Conservation (phyloP, 2,113 vertebrate species). For the Pituophis catenifer region DNA sequence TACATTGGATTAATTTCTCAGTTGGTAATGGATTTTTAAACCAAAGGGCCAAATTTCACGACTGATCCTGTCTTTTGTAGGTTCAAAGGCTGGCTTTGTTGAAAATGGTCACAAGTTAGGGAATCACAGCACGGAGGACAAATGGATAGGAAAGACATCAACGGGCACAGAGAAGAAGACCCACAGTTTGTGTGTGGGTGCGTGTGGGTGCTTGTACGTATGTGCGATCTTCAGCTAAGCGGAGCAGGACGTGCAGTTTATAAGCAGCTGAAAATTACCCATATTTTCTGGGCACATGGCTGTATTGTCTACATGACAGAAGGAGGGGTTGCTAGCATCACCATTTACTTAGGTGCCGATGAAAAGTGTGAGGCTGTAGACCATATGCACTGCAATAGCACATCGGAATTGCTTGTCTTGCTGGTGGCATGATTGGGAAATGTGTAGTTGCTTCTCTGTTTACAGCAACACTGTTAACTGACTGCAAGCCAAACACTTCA, state of each 20-base stretch:
- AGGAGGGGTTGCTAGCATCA: slow-evolving; percentile 36
- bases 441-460: slow-evolving; percentile 40
- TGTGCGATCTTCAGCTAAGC: not conserved
- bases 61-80: not conserved
- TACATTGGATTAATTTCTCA: not conserved
- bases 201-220: not conserved
- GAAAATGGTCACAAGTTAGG: not conserved
- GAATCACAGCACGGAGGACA: not conserved
- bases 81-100: not conserved
- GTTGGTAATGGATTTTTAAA: not conserved
- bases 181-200: not conserved
- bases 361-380: slow-evolving; percentile 58
- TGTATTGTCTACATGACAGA: slow-evolving; percentile 42
- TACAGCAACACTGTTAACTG: slow-evolving; percentile 33
- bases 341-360: slow-evolving; percentile 23
- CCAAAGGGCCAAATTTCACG: not conserved
- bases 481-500: slow-evolving; percentile 50
- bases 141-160: not conserved
- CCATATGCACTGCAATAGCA: slow-evolving; percentile 65
- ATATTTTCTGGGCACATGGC: slow-evolving; percentile 25
- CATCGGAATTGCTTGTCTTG: slow-evolving; percentile 28
- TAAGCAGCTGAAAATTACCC: not conserved
- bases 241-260: not conserved
- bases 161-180: not conserved
- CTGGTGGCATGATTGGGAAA: slow-evolving; percentile 18